Evolutionary conservation across 1,140 invertebrate genomes (phyloP).

Genomic region (Lineus longissimus): DNA sequence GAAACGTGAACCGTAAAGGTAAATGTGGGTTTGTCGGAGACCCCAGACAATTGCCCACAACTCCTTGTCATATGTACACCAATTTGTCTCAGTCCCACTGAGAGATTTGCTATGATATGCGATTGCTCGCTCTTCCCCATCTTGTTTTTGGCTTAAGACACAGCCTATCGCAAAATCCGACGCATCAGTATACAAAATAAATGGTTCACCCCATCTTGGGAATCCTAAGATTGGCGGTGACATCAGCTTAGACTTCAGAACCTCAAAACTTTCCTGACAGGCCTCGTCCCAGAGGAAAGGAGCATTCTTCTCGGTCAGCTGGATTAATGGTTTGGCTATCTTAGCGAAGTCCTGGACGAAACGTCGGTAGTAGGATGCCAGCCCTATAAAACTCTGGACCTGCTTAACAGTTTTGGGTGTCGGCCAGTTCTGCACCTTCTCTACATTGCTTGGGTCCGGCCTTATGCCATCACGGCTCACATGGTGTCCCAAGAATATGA

Average conservation of each 20-base stretch:
- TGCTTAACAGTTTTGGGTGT: slow-evolving; percentile 29
- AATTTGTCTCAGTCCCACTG: slow-evolving; percentile 19
- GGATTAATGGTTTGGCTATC: slow-evolving; percentile 27
- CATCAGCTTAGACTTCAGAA: slow-evolving; percentile 20
- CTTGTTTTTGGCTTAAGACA: slow-evolving; percentile 14
- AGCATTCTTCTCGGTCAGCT: slow-evolving; percentile 19
- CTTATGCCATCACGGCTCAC: slow-evolving; percentile 27
- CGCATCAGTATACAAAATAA: slow-evolving; percentile 15
- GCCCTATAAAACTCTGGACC: slow-evolving; percentile 37
- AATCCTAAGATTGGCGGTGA: slow-evolving; percentile 24
- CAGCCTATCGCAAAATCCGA: neutral
- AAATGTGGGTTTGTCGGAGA: slow-evolving; percentile 15
- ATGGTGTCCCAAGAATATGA: no score
- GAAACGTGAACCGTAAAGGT: slow-evolving; percentile 19
- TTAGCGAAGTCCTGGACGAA: slow-evolving; percentile 30
- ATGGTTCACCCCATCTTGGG: slow-evolving; percentile 20
- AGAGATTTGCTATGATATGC: slow-evolving; percentile 20
- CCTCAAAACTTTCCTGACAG: slow-evolving; percentile 20
- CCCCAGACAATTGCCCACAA: slow-evolving; percentile 18
- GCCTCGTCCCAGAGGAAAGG: slow-evolving; percentile 12
- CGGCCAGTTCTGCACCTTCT: slow-evolving; percentile 34
- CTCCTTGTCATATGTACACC: slow-evolving; percentile 15
- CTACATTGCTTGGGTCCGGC: slow-evolving; percentile 31
- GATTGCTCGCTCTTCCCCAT: slow-evolving; percentile 23
- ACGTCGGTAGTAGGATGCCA: slow-evolving; percentile 29